These are phyloP conservation scores for Pogona vitticeps DNA, from an alignment of 2,113 vertebrate genomes.

Conservation along the genomic window DNA sequence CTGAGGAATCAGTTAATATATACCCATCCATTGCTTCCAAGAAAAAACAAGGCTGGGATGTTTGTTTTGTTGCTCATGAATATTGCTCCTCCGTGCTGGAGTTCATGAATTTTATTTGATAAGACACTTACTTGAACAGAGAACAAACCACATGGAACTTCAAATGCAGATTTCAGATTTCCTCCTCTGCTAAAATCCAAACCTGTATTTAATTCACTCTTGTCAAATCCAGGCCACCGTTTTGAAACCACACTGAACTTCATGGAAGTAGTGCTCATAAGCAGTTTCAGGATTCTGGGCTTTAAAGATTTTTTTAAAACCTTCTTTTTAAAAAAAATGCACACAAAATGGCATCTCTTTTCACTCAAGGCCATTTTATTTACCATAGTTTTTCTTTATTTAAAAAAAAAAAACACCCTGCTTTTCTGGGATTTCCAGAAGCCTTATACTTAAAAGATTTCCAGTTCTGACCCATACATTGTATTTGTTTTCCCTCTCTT, in stretches of 20 bases:
- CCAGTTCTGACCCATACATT: background rate
- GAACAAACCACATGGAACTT: conserved; percentile 20
- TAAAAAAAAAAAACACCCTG: background rate
- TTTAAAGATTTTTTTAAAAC: too few relatives aligned
- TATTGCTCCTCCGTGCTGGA: conserved; percentile 25
- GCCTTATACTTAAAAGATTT: background rate
- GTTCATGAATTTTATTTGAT: conserved; percentile 32
- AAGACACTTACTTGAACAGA: conserved; percentile 30
- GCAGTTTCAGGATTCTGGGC: background rate
- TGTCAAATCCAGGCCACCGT: conserved; percentile 18
- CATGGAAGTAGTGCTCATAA: conserved; percentile 5
- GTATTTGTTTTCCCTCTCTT: background rate
- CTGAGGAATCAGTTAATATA: background rate
- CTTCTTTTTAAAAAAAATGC: background rate
- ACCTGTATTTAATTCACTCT: conserved; percentile 15
- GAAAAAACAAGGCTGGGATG: background rate
- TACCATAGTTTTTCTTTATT: background rate
- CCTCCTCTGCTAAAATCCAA: background rate
- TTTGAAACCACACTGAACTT: conserved; percentile 15
- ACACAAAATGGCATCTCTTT: conserved; percentile 14
- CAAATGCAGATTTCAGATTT: conserved; percentile 1
- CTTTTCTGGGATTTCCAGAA: background rate
- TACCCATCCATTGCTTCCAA: background rate
- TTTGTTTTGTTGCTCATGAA: conserved; percentile 6
- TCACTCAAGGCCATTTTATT: background rate